A percentile compares a stretch with the other conserved stretches of the same genome.
Conservation (phyloP, 2,797 vertebrate species). For the Sciurus carolinensis region DNA sequence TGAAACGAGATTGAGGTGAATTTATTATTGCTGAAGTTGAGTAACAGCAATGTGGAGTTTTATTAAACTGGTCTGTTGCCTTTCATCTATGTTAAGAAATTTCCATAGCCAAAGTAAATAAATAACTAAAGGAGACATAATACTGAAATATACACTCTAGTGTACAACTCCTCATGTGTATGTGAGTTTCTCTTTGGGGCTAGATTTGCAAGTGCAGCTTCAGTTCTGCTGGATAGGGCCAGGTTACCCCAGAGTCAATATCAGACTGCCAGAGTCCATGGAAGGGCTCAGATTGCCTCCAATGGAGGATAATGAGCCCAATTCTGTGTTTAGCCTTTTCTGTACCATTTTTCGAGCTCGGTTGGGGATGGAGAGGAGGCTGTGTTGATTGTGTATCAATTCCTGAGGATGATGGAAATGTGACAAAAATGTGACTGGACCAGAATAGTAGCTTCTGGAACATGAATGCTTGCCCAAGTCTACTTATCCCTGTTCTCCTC, state of each 20-base stretch:
- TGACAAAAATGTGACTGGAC: neutral
- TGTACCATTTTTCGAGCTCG: neutral
- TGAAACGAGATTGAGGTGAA: neutral
- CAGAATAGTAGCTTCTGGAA: neutral
- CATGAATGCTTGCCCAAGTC: neutral
- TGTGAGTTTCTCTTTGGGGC: neutral
- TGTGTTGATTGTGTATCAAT: neutral
- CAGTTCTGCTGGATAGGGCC: neutral
- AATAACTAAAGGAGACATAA: neutral
- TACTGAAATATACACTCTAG: neutral
- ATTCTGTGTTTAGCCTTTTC: neutral
- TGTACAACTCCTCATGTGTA: neutral
- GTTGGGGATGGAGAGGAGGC: too few relatives aligned
- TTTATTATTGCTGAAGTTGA: neutral
- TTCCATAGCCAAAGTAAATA: neutral
- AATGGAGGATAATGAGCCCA: neutral
- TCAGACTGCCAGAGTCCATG: neutral
- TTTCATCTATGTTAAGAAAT: neutral
- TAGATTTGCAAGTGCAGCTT: neutral
- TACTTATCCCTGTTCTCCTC: neutral
- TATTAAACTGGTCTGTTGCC: slow-evolving; percentile 24
- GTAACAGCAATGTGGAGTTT: neutral
- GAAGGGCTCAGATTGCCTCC: neutral
- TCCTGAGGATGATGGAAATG: neutral
- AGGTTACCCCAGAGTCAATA: neutral